Percentiles rank a stretch among this genome's conserved stretches.
phyloP scores from a whole-genome alignment of 92 coral and sea anemone species.

The Diadumene lineata region DNA sequence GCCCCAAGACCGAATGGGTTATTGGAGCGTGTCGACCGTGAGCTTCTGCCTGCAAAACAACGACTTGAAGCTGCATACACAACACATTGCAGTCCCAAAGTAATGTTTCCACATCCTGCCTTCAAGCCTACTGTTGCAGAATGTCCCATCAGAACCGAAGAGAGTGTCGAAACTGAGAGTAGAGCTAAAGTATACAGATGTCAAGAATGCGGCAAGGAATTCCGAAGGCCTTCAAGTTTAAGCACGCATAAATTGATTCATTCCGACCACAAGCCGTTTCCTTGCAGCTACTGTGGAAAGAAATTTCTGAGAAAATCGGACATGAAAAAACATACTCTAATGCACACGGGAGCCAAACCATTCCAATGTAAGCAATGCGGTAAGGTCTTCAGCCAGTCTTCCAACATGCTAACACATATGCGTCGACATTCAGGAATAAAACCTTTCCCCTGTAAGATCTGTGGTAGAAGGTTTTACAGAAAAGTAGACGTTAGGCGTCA shows the following conservation, averaged over 20 bases:
- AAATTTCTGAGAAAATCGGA: conserved; percentile 87
- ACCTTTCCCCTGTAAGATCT: conserved; percentile 82
- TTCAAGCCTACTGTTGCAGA: not conserved
- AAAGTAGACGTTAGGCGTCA: conserved; percentile 88
- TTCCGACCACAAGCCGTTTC: conserved; percentile 86
- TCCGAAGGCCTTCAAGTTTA: conserved; percentile 85
- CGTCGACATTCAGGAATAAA: conserved; percentile 82
- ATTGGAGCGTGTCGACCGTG: conserved; percentile 7
- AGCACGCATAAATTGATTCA: conserved; percentile 85
- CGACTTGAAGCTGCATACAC: conserved; percentile 16
- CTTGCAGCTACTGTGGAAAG: conserved; percentile 78
- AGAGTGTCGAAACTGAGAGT: conserved; percentile 14
- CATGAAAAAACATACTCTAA: conserved; percentile 87
- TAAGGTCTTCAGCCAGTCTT: conserved; percentile 85
- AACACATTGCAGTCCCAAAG: not conserved
- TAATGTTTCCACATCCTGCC: not conserved
- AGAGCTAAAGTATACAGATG: conserved; percentile 68
- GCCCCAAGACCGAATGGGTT: not conserved
- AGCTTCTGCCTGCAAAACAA: conserved; percentile 5
- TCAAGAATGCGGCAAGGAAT: conserved; percentile 84
- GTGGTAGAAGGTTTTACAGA: conserved; percentile 81
- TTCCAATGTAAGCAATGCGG: conserved; percentile 91
- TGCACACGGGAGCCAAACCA: conserved; percentile 92
- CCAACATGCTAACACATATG: conserved; percentile 89
- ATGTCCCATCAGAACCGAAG: conserved; percentile 23